phyloP scores from a whole-genome alignment of 2,113 vertebrate genomes.

The Amphilophus citrinellus region DNA sequence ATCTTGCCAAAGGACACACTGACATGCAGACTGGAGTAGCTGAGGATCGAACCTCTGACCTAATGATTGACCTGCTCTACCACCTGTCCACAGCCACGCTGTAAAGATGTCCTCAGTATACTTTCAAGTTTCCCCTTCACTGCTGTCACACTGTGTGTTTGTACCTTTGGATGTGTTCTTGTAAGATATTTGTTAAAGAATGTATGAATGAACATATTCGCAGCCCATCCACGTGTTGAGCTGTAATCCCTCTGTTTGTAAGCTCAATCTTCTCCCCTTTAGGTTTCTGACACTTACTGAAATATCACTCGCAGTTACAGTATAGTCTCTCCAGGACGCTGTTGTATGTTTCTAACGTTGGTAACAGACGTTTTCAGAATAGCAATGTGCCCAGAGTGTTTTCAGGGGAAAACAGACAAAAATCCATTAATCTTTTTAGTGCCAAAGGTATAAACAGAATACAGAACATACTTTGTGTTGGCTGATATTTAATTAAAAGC shows the following conservation, averaged over 20 bases:
- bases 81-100: too few relatives aligned
- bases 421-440: conserved; percentile 40
- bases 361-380: conserved; percentile 19
- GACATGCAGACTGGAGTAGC: too few relatives aligned
- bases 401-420: conserved; percentile 23
- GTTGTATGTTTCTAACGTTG: conserved; percentile 6
- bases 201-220: too few relatives aligned
- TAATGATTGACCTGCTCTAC: too few relatives aligned
- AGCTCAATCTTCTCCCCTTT: neutral
- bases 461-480: conserved; percentile 5
- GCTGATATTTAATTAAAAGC: conserved; percentile 57
- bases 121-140: neutral
- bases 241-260: neutral
- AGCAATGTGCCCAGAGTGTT: conserved; percentile 18
- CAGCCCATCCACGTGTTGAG: neutral
- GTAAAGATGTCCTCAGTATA: neutral
- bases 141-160: neutral
- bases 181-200: neutral
- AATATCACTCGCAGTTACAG: neutral
- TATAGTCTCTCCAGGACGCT: conserved; percentile 8
- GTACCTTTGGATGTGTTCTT: neutral
- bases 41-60: too few relatives aligned
- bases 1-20: too few relatives aligned
- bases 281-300: neutral
- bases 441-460: conserved; percentile 40